Evolutionary conservation across 2,113 vertebrate species (phyloP).

Genomic region (Lampris megalopsis): DNA sequence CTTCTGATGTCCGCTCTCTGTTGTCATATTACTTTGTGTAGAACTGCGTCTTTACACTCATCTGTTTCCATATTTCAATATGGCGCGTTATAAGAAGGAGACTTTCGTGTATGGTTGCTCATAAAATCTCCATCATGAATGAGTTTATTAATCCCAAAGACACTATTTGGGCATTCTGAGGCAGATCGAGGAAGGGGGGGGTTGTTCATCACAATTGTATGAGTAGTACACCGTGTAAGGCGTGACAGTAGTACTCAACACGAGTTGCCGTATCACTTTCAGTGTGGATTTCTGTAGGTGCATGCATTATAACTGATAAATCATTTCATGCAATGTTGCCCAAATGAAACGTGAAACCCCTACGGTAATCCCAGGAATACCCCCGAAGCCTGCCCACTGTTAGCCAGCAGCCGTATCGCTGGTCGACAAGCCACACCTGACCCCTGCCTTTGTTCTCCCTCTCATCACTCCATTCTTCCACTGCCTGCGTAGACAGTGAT

Average conservation of each 20-base stretch:
- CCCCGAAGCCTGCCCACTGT: slow-evolving; percentile 10
- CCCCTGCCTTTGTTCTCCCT: slow-evolving; percentile 50
- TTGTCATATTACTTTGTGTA: slow-evolving; percentile 19
- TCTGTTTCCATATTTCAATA: slow-evolving; percentile 4
- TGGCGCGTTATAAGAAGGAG: slow-evolving; percentile 3
- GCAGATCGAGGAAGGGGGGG: slow-evolving; percentile 16
- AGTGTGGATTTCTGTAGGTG: slow-evolving; percentile 50
- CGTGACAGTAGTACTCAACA: slow-evolving; percentile 29
- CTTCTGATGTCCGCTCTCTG: slow-evolving; percentile 18
- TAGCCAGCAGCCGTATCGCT: slow-evolving; percentile 49
- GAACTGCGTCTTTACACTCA: neutral
- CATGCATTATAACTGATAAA: slow-evolving; percentile 41
- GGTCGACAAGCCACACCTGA: slow-evolving; percentile 37
- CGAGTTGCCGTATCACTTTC: slow-evolving; percentile 36
- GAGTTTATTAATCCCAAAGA: slow-evolving; percentile 39
- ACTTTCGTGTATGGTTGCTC: slow-evolving; percentile 2
- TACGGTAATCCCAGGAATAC: slow-evolving; percentile 30
- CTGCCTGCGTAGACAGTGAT: slow-evolving; percentile 32
- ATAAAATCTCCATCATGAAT: slow-evolving; percentile 30
- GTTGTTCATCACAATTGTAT: slow-evolving; percentile 43
- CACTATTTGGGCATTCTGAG: slow-evolving; percentile 15
- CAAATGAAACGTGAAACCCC: slow-evolving; percentile 45
- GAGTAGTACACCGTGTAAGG: slow-evolving; percentile 48
- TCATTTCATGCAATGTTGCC: slow-evolving; percentile 40
- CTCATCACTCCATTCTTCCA: slow-evolving; percentile 1